Base-by-base conservation (phyloP, 2,888 invertebrate genomes). In the Bimastos eiseni region DNA sequence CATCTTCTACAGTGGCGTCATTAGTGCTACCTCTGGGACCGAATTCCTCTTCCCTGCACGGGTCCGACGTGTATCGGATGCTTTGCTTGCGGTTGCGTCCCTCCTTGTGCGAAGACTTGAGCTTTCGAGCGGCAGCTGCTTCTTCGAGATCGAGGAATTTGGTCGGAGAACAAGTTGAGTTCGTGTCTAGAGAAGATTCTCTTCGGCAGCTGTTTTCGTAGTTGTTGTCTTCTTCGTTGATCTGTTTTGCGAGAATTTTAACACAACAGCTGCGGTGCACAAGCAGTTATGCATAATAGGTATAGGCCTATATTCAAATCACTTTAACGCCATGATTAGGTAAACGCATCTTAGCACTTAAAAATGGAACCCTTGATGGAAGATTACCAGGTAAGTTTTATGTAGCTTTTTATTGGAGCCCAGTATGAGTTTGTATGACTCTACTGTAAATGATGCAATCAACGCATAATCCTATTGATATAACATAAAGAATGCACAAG, bases 81-180 rank as follows among this genome's bases (percentile, higher is more conserved):
- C 37, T 86, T 11, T 86, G 86, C 86, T 86, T 86, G 36, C 86
- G 37, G 34, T 17, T 36, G 86, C 86, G 34, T 86, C 84, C 84
- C 84, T 84, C n/a, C 86, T 34, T 36, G 21, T 34, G 19, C 84
- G 84, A 33, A 1, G 33, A 33, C 6, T 86, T 86, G 86, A 86
- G 86, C 86, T 86, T 86, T 86, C 37, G 34, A 34, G 86, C 36
- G 21, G 86, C 86, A 21, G 86, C 34, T 30, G 86, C 86, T 37
- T 37, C n/a, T 34, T 86, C 86, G 30, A 90, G 83, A n/a, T 90
- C 83, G 84, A 90, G 33, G 83, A 90, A 83, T 38, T 34, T 90
- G 83, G 83, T 34, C n/a, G 83, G 90, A 30, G 90, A 83, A 36
- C 36, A 37, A 21, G 83, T 6, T 19, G 86, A 86, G 37, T 17